These are phyloP conservation scores for Bagarius yarrelli DNA, from an alignment of 2,113 vertebrate genomes.

Conservation along the genomic window DNA sequence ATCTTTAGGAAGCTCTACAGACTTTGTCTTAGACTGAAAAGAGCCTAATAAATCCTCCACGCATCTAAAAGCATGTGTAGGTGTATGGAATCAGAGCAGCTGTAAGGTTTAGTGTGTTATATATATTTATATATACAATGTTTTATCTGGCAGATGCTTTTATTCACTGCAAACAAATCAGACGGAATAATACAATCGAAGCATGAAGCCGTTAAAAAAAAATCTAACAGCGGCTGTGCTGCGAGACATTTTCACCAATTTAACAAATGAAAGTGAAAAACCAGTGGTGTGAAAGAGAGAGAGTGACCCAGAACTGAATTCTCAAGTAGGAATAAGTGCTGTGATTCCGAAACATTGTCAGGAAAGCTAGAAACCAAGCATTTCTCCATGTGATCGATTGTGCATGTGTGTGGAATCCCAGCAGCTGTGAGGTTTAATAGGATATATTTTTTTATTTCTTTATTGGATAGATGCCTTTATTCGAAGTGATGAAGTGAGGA, in stretches of 20 bases:
- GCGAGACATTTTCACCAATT: neutral
- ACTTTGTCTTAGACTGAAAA: constrained; percentile 13
- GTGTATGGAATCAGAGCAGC: neutral
- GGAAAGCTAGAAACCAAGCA: neutral
- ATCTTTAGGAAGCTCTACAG: constrained; percentile 3
- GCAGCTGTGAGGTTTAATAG: neutral
- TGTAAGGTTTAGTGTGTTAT: neutral
- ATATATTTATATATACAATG: constrained; percentile 10
- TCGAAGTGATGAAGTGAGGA: neutral
- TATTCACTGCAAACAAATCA: neutral
- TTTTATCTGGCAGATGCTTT: constrained; percentile 4
- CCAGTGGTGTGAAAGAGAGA: neutral
- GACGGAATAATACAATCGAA: neutral
- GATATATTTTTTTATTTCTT: neutral
- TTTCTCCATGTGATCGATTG: neutral
- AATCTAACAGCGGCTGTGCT: neutral
- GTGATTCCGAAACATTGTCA: neutral
- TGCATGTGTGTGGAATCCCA: neutral
- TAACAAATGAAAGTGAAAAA: neutral
- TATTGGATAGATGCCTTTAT: constrained; percentile 1
- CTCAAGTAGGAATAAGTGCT: constrained; percentile 2
- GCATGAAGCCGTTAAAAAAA: constrained; percentile 14
- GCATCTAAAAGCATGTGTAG: neutral
- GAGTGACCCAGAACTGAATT: neutral
- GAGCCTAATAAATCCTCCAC: constrained; percentile 26